These are phyloP conservation scores for Chelonoidis abingdonii DNA, from an alignment of 2,113 vertebrate species.

Conservation along the genomic window DNA sequence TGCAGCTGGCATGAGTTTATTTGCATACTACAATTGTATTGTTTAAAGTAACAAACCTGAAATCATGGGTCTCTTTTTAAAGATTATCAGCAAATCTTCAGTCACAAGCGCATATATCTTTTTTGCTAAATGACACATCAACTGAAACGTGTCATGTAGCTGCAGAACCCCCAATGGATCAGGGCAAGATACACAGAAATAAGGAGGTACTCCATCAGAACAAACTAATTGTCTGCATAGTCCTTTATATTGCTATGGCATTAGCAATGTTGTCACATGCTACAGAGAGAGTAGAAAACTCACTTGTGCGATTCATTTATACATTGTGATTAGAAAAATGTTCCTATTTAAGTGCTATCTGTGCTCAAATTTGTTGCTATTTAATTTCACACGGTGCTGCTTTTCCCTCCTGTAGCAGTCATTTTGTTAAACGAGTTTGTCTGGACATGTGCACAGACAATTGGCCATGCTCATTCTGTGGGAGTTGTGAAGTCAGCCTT, in stretches of 20 bases:
- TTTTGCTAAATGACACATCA: background rate
- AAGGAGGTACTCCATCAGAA: background rate
- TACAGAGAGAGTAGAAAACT: background rate
- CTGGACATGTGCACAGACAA: background rate
- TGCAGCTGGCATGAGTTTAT: background rate
- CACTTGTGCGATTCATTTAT: background rate
- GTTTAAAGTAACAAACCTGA: background rate
- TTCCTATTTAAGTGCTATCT: background rate
- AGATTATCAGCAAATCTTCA: constrained; percentile 15
- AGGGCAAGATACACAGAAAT: background rate
- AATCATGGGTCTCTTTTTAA: background rate
- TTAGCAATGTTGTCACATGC: background rate
- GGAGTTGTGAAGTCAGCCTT: background rate
- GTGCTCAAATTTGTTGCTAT: background rate
- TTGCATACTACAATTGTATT: background rate
- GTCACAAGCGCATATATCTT: background rate
- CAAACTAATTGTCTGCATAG: constrained; percentile 16
- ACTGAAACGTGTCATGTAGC: background rate
- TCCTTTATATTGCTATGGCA: background rate
- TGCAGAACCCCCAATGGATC: rapidly evolving
- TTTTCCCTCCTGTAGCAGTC: background rate
- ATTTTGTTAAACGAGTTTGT: background rate
- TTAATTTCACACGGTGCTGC: background rate
- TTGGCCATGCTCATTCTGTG: background rate
- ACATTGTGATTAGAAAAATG: background rate